A percentile compares a stretch with the other conserved stretches of the same genome.
These are phyloP conservation scores for Mormyrus hasselquistii DNA, from an alignment of 2,797 vertebrate genomes.

Conservation along the genomic window DNA sequence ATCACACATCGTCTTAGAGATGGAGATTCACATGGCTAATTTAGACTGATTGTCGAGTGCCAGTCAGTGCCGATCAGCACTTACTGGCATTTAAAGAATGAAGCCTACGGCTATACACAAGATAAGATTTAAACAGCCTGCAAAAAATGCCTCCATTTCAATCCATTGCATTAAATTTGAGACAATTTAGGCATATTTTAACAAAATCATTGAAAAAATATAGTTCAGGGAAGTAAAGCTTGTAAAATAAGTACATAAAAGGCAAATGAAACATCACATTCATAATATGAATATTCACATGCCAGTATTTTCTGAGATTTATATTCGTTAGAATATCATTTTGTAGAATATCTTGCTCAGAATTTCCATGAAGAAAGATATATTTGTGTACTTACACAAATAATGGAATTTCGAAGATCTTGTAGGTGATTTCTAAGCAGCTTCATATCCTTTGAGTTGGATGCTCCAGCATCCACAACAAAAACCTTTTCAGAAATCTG, in stretches of 20 bases:
- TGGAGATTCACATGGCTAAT: not conserved
- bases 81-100: not conserved
- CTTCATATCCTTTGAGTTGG: slow-evolving; percentile 91
- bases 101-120: not conserved
- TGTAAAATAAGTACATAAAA: not conserved
- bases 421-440: slow-evolving; percentile 84
- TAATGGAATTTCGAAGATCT: slow-evolving; percentile 75
- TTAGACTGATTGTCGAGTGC: not conserved
- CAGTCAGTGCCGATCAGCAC: not conserved
- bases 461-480: slow-evolving; percentile 85
- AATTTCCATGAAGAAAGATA: not conserved
- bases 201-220: not conserved
- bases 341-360: not conserved
- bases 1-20: not conserved
- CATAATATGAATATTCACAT: not conserved
- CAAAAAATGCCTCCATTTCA: not conserved
- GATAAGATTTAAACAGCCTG: not conserved
- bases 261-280: not conserved
- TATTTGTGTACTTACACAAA: slow-evolving; percentile 71
- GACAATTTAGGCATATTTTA: not conserved
- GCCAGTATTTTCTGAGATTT: not conserved
- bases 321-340: not conserved
- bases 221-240: not conserved
- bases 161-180: not conserved
- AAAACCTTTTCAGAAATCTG: slow-evolving; percentile 86